These are phyloP conservation scores for Pseudolaguvia tuberculata DNA, from an alignment of 2,113 vertebrate genomes.

Conservation along the genomic window DNA sequence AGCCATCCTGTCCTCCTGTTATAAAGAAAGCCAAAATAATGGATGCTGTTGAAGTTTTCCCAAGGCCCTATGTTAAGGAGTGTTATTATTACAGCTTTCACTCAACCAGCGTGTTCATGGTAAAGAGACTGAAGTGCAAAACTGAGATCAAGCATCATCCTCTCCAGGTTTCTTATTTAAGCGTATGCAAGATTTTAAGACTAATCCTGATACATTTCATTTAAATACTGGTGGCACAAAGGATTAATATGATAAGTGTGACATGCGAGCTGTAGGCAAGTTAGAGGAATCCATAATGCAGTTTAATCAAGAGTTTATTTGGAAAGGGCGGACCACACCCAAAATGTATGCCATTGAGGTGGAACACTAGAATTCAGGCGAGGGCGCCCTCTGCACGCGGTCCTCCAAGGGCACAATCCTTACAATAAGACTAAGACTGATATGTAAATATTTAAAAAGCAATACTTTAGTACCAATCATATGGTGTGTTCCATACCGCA, in stretches of 20 bases:
- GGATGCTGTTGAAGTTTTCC: background rate
- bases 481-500: background rate
- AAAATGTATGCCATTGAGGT: no score
- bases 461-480: background rate
- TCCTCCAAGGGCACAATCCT: no score
- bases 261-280: no score
- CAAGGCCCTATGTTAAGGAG: no score
- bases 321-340: no score
- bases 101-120: background rate
- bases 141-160: conserved; percentile 11
- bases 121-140: background rate
- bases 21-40: conserved; percentile 19
- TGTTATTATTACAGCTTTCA: conserved; percentile 26
- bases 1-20: conserved; percentile 49
- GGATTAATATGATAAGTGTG: background rate
- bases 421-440: conserved; percentile 1
- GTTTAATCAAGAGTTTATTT: no score
- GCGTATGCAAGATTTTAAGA: background rate
- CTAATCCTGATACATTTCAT: background rate
- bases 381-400: no score
- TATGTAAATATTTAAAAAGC: background rate
- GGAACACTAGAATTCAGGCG: no score
- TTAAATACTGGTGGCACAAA: conserved; percentile 1
- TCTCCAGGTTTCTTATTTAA: background rate
- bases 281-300: no score